A percentile compares a stretch with the other conserved stretches of the same genome.
phyloP scores from a whole-genome alignment of 2,797 vertebrate genomes.

The Calcarius lapponicus region DNA sequence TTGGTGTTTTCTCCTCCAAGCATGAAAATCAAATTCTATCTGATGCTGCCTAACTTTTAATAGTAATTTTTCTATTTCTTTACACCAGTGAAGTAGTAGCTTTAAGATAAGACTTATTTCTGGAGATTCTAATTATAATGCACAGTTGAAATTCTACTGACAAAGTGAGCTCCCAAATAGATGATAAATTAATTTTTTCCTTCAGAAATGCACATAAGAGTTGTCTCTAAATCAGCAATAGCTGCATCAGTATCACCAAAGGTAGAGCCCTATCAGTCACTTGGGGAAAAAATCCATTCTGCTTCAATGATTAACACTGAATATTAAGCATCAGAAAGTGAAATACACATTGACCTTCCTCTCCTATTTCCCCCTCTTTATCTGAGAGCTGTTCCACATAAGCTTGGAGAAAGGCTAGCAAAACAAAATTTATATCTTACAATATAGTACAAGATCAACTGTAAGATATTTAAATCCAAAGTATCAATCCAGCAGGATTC shows the following conservation, averaged over 20 bases:
- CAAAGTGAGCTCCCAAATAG: background rate
- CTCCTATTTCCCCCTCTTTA: background rate
- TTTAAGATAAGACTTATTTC: background rate
- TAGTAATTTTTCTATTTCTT: background rate
- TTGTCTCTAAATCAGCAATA: background rate
- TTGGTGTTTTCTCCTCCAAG: background rate
- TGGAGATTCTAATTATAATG: background rate
- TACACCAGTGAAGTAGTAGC: background rate
- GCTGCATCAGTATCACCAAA: background rate
- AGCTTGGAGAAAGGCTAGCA: background rate
- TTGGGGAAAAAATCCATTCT: background rate
- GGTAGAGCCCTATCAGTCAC: background rate
- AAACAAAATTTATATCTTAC: background rate
- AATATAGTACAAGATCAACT: background rate
- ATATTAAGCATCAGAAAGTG: background rate
- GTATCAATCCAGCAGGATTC: background rate
- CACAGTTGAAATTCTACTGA: background rate
- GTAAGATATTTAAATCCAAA: background rate
- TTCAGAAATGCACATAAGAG: background rate
- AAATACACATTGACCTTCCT: background rate
- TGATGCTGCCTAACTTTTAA: background rate
- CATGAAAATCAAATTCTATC: background rate
- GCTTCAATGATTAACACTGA: background rate
- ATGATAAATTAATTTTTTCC: background rate
- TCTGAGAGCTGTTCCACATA: background rate